phyloP scores from a whole-genome alignment of 2,113 vertebrate species.

The Mixornis gularis region DNA sequence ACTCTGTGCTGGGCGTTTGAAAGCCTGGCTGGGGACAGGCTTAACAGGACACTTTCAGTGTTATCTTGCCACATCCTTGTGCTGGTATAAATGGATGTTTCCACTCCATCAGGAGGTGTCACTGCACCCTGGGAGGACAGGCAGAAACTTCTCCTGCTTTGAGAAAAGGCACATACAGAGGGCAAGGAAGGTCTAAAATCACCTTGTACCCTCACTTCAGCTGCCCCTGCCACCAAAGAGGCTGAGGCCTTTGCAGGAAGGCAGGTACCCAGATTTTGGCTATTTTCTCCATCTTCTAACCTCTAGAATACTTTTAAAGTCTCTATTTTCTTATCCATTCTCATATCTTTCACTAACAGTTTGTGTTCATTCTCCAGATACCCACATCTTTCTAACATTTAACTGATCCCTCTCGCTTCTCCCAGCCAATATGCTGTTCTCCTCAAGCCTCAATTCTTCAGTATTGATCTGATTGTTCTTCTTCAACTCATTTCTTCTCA shows the following conservation, averaged over 20 bases:
- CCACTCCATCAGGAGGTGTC: neutral
- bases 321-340: neutral
- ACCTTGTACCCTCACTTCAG: neutral
- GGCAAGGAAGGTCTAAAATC: neutral
- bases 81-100: neutral
- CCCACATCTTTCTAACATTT: neutral
- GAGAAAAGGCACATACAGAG: accelerated
- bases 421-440: neutral
- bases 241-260: neutral
- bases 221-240: neutral
- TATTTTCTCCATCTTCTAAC: neutral
- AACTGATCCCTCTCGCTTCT: neutral
- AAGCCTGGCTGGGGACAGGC: neutral
- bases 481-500: neutral
- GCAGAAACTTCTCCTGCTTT: neutral
- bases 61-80: accelerated
- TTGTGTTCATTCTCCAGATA: neutral
- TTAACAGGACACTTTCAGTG: neutral
- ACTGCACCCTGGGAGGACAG: neutral
- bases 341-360: neutral
- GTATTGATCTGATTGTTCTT: neutral
- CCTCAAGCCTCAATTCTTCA: neutral
- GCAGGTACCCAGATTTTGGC: neutral
- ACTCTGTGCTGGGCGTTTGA: neutral
- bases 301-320: neutral